These are phyloP conservation scores for Alethe castanea DNA, from an alignment of 2,113 vertebrate species.

Conservation along the genomic window DNA sequence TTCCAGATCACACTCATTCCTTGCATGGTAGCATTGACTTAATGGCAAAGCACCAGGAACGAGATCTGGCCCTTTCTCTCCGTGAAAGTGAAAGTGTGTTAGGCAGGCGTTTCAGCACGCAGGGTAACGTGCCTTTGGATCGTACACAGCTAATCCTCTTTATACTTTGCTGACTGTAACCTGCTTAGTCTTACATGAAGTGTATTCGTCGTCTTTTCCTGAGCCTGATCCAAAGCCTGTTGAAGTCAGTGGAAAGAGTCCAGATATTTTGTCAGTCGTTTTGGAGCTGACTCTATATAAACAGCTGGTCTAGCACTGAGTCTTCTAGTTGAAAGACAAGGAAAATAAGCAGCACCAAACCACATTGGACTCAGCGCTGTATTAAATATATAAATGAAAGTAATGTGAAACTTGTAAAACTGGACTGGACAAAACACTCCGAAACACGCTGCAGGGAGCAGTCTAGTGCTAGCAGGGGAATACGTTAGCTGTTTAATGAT, in stretches of 20 bases:
- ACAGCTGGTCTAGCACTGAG: constrained; percentile 12
- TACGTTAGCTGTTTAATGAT: constrained; percentile 12
- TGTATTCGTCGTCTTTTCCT: background rate
- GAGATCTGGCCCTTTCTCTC: background rate
- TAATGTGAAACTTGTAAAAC: constrained; percentile 44
- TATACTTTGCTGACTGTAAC: constrained; percentile 27
- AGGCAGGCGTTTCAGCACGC: background rate
- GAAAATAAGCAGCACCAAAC: constrained; percentile 41
- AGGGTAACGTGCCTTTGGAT: background rate
- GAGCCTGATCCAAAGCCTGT: constrained; percentile 14
- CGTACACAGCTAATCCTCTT: constrained; percentile 41
- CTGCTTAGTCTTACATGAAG: constrained; percentile 44
- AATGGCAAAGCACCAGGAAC: background rate
- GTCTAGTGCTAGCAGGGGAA: constrained; percentile 1
- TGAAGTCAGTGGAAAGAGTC: background rate
- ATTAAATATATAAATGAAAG: constrained; percentile 49
- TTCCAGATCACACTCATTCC: background rate
- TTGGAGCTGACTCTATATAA: background rate
- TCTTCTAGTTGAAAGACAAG: constrained; percentile 16
- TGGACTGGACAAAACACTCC: constrained; percentile 18
- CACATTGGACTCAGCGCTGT: background rate
- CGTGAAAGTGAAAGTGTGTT: background rate
- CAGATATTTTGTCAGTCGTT: background rate
- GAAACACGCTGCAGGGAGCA: constrained; percentile 20
- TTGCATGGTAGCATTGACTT: background rate